Evolutionary conservation across 2,113 vertebrate species (phyloP), one percentile per base, ranked within the genome.

Genomic region (Jacana jacana): DNA sequence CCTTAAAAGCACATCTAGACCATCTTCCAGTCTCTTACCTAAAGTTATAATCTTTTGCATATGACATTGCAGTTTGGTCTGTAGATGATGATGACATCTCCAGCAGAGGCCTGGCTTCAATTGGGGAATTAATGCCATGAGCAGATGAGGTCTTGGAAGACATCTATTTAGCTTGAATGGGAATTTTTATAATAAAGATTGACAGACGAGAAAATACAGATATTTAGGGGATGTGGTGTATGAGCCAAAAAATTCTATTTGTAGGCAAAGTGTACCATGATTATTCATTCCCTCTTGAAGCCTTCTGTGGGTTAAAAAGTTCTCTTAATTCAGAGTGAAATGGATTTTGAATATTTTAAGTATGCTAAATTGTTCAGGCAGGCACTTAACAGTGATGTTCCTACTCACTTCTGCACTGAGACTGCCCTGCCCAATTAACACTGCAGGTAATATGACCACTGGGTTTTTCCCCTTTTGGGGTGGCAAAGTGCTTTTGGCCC

Each of bases 181-280:
- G 77, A 94, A 92, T 92, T 93, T 90, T 88, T 90, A 64, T 95
- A 89, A 93, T 93, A 80, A 95, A 96, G 91, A 94, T 85, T 86
- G 91, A 55, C 80, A 87, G 86, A 84, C 72, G 66, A 65, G 64
- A 91, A 96, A 92, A 96, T 81, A 63, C 3, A 58, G 73, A 91
- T 64, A 80, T 93, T 68, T 61, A 78, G 68, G n/a, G 10, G 52
- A 81, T 66, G 63, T 39, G 24, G 15, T 40, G 2, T 46, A 49
- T 9, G 61, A 82, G 54, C 79, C 30, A 92, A 86, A 75, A 91
- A 51, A 23, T 60, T 75, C 64, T 73, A 4, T 77, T 95, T 82
- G 70, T 60, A 83, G 79, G 76, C 82, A 87, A 84, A 90, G 23
- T 46, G 81, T 75, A 66, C 64, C 8, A 8, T 61, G 57, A 40